These are phyloP conservation scores for Ceyx melanurus DNA, from an alignment of 2,113 vertebrate species.

Conservation along the genomic window DNA sequence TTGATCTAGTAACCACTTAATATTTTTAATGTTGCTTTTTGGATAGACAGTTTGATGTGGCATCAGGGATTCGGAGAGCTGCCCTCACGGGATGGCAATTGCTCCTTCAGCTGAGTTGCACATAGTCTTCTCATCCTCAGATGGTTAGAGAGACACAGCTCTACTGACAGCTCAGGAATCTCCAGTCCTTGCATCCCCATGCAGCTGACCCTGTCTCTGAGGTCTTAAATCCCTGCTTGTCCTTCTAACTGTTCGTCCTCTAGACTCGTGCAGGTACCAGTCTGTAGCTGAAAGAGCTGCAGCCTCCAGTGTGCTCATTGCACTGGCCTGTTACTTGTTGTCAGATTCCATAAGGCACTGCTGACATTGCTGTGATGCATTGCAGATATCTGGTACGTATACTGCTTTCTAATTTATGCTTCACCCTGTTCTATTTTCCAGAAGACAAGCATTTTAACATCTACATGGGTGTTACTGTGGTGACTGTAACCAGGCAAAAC, in stretches of 20 bases:
- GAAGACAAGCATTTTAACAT: slow-evolving; percentile 10
- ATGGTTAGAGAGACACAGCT: background rate
- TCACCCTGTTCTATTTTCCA: background rate
- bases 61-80: background rate
- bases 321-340: background rate
- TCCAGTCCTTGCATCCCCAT: background rate
- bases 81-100: background rate
- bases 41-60: background rate
- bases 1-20: background rate
- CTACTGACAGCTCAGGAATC: background rate
- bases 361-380: background rate
- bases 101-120: background rate
- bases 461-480: slow-evolving; percentile 35
- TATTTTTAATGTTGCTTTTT: background rate
- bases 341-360: background rate
- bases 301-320: background rate
- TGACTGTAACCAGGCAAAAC: slow-evolving; percentile 54
- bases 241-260: background rate
- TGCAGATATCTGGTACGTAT: background rate
- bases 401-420: slow-evolving; percentile 13
- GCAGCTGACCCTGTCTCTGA: background rate
- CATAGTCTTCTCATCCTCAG: fast-evolving
- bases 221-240: background rate
- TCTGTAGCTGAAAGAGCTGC: background rate
- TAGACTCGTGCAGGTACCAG: background rate